Percentiles rank a stretch among this genome's conserved stretches.
Evolutionary conservation across 92 coral and sea anemone species (phyloP).

Genomic region (Epizoanthus rinbou): DNA sequence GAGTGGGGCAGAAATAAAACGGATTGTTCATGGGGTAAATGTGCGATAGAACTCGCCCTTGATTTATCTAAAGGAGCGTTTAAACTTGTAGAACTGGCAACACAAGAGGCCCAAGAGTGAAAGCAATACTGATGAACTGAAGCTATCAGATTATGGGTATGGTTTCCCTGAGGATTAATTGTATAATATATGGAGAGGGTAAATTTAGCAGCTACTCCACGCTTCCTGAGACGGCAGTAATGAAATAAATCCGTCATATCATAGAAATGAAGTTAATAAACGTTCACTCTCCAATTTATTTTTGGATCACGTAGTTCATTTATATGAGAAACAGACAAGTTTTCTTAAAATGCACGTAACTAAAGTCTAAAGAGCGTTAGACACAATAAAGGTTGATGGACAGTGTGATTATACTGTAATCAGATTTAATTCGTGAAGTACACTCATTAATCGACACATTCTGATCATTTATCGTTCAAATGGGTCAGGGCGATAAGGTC

Average conservation of each 20-base stretch:
- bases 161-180: too few species aligned
- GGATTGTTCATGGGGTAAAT: constrained; percentile 79
- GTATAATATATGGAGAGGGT: too few species aligned
- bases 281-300: neutral
- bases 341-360: neutral
- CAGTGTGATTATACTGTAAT: constrained; percentile 3
- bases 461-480: constrained; percentile 11
- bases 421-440: neutral
- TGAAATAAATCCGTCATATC: neutral
- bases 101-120: neutral
- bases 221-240: neutral
- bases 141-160: too few species aligned
- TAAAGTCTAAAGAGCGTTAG: neutral
- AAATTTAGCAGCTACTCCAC: neutral
- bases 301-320: neutral
- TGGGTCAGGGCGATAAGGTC: neutral
- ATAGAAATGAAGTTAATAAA: neutral
- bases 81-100: neutral
- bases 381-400: neutral
- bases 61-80: neutral
- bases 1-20: constrained; percentile 91
- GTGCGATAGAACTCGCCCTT: neutral
- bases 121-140: too few species aligned
- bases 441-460: neutral
- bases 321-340: neutral